phyloP scores from a whole-genome alignment of 2,797 vertebrate species.

The Acanthis flammea region DNA sequence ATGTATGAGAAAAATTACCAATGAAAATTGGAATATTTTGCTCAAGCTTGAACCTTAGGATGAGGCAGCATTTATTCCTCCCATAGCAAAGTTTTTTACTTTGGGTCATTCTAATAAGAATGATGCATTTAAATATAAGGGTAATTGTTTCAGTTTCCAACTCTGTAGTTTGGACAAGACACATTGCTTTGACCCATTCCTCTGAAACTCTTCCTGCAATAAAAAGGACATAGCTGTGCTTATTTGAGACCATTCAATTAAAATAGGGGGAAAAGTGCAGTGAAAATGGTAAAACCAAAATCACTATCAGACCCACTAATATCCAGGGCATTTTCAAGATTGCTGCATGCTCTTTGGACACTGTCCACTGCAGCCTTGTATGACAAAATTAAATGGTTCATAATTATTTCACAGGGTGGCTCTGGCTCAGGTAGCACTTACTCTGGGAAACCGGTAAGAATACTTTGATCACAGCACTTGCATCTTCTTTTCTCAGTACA shows the following conservation, averaged over 20 bases:
- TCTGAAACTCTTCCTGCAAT: not conserved
- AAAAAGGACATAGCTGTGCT: not conserved
- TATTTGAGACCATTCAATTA: not conserved
- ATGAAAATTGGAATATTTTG: not conserved
- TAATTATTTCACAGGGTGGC: constrained; percentile 12
- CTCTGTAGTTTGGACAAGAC: not conserved
- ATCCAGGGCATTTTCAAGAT: not conserved
- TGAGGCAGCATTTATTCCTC: not conserved
- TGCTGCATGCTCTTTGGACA: not conserved
- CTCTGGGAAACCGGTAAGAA: constrained; percentile 32
- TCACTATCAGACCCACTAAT: not conserved
- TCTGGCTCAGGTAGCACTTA: constrained; percentile 37
- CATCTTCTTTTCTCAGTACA: not conserved
- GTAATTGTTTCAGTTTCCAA: not conserved
- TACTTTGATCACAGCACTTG: not conserved
- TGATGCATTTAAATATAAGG: not conserved
- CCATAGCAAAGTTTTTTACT: not conserved
- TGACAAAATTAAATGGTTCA: not conserved
- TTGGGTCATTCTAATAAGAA: not conserved
- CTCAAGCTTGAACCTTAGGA: not conserved
- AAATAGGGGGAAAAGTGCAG: not conserved
- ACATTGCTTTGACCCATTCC: not conserved
- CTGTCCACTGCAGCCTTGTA: not conserved
- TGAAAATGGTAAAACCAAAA: not conserved
- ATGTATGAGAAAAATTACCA: not conserved